Evolutionary conservation across 1,140 invertebrate genomes (phyloP).

Genomic region (Aphaenogaster rudis): DNA sequence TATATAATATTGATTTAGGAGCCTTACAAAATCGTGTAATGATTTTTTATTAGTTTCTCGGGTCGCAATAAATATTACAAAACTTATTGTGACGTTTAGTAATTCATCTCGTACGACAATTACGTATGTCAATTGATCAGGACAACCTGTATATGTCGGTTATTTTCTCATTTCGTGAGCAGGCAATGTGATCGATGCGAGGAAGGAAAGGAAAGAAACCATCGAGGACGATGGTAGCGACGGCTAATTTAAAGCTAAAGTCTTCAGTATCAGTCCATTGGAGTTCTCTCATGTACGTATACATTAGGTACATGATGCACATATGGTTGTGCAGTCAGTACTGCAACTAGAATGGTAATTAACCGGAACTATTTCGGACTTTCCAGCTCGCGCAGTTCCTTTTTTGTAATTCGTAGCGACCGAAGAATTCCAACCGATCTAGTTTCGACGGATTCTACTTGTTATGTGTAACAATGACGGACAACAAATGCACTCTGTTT

Average conservation of each 20-base stretch:
- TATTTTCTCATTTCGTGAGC: slow-evolving; percentile 3
- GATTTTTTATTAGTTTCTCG: not conserved
- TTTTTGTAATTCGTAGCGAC: not conserved
- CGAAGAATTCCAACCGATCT: not conserved
- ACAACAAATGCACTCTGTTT: not conserved
- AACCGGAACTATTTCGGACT: slow-evolving; percentile 38
- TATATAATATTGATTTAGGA: not conserved
- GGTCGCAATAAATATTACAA: slow-evolving; percentile 11
- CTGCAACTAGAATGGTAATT: slow-evolving; percentile 58
- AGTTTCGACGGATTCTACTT: slow-evolving; percentile 10
- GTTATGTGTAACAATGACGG: not conserved
- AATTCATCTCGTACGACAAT: not conserved
- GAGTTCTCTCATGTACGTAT: slow-evolving; percentile 56
- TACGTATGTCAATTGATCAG: not conserved
- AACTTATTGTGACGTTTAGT: slow-evolving; percentile 8
- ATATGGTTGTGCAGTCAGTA: slow-evolving; percentile 26
- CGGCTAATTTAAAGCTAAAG: slow-evolving; percentile 68
- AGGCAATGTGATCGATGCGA: not conserved
- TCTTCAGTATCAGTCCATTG: slow-evolving; percentile 71
- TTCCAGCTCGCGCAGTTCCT: not conserved
- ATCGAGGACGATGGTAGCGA: slow-evolving; percentile 21
- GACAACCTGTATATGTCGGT: not conserved
- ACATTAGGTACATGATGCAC: slow-evolving; percentile 35
- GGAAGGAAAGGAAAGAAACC: not conserved
- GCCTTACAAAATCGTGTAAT: slow-evolving; percentile 3